Evolutionary conservation across 2,113 vertebrate genomes (phyloP).

Genomic region (Leptobrachium ailaonicum): DNA sequence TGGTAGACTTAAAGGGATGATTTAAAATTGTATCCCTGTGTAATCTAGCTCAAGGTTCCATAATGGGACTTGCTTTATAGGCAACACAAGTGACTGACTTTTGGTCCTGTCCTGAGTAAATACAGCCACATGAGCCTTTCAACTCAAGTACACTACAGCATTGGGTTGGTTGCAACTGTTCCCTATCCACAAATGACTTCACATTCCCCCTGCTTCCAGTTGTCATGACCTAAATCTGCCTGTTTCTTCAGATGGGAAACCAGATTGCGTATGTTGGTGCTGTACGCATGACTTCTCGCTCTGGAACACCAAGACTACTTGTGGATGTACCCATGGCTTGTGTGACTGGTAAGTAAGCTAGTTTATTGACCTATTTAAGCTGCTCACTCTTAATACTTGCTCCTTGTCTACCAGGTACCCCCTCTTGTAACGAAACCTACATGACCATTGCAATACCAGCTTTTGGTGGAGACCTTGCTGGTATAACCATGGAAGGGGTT

Average conservation of each 20-base stretch:
- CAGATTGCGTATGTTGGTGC: conserved; percentile 54
- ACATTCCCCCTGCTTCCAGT: too few species aligned
- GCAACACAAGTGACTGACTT: too few species aligned
- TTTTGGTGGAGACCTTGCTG: conserved; percentile 60
- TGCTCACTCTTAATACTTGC: background rate
- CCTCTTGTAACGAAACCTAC: conserved; percentile 65
- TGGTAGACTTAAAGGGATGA: too few species aligned
- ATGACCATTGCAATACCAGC: conserved; percentile 65
- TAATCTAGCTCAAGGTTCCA: too few species aligned
- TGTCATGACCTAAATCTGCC: too few species aligned
- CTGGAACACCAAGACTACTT: conserved; percentile 15
- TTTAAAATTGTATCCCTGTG: too few species aligned
- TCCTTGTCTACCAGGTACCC: conserved; percentile 56
- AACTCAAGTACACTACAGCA: too few species aligned
- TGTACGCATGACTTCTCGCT: conserved; percentile 50
- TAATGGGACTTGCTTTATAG: too few species aligned
- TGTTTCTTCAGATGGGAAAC: conserved; percentile 52
- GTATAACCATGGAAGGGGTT: conserved; percentile 51
- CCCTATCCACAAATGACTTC: too few species aligned
- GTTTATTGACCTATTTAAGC: background rate
- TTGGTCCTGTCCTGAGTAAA: too few species aligned
- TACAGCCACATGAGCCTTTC: too few species aligned
- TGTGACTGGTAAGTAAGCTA: conserved; percentile 58
- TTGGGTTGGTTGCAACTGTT: too few species aligned
- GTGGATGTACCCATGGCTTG: conserved; percentile 62